Evolutionary conservation across 64 coral and sea anemone species (phyloP).

Genomic region (Montipora efflorescens): DNA sequence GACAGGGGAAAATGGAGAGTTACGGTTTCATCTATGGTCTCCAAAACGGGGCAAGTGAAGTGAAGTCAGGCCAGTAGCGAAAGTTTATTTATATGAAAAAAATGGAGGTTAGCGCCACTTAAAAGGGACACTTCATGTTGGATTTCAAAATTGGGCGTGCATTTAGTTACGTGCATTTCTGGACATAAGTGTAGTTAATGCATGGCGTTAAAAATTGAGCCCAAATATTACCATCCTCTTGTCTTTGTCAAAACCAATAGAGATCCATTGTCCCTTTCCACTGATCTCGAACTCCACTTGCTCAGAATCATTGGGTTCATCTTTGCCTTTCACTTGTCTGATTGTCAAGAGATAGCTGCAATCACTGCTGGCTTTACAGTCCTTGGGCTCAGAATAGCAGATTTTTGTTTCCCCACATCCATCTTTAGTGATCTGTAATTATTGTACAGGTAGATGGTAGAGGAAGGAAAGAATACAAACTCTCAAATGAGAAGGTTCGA

Average conservation of each 20-base stretch:
- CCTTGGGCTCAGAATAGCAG: constrained; percentile 69
- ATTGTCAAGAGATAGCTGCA: constrained; percentile 77
- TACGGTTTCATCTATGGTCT: not conserved
- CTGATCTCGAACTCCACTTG: constrained; percentile 74
- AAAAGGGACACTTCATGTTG: too few species aligned
- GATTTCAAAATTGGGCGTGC: too few species aligned
- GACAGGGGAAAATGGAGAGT: not conserved
- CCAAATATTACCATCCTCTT: constrained; percentile 57
- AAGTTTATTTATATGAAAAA: too few species aligned
- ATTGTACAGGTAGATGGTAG: not conserved
- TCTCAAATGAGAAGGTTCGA: too few species aligned
- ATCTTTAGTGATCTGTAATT: constrained; percentile 70
- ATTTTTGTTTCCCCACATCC: constrained; percentile 64
- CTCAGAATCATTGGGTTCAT: not conserved
- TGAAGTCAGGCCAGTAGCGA: too few species aligned
- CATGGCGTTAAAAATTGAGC: not conserved
- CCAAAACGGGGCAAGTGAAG: too few species aligned
- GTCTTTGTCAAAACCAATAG: constrained; percentile 69
- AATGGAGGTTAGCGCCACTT: too few species aligned
- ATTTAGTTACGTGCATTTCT: too few species aligned
- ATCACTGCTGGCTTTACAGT: constrained; percentile 63
- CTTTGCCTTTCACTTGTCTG: not conserved
- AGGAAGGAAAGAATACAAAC: not conserved
- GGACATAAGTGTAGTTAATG: too few species aligned
- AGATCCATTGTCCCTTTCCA: constrained; percentile 31